Evolutionary conservation across 2,888 invertebrate genomes (phyloP).

Genomic region (Stramonita haemastoma): DNA sequence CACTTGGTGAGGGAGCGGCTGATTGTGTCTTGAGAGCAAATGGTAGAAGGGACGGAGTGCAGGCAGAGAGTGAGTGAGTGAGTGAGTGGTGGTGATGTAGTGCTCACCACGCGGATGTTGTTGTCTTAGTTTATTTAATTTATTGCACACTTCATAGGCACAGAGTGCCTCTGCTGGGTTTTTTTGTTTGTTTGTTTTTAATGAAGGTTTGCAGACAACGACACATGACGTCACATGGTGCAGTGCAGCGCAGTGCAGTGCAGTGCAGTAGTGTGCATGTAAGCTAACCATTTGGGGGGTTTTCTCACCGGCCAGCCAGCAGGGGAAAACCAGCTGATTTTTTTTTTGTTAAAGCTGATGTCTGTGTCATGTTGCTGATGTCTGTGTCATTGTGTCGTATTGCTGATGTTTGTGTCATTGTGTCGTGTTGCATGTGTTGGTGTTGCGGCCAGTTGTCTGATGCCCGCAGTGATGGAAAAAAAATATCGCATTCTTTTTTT

Average conservation of each 20-base stretch:
- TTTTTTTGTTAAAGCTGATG: too few species aligned
- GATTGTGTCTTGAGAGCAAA: too few species aligned
- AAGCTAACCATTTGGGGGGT: neutral
- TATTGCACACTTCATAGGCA: neutral
- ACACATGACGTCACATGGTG: conserved; percentile 3
- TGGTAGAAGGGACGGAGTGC: neutral
- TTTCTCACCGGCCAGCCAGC: neutral
- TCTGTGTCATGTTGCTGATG: too few species aligned
- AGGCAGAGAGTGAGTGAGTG: neutral
- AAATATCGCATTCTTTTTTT: too few species aligned
- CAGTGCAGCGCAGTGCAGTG: neutral
- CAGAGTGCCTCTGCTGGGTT: neutral
- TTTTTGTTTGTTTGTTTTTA: neutral
- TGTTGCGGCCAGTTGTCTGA: too few species aligned
- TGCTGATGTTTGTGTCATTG: too few species aligned
- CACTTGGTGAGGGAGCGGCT: too few species aligned
- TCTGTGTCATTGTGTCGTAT: too few species aligned
- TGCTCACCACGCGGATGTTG: neutral
- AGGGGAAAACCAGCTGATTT: too few species aligned
- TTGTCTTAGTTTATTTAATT: neutral
- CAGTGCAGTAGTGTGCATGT: conserved; percentile 7
- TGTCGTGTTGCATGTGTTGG: too few species aligned
- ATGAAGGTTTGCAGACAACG: conserved; percentile 26
- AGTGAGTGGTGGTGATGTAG: neutral
- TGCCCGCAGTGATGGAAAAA: too few species aligned